phyloP scores from a whole-genome alignment of 2,113 vertebrate genomes.

The Ardeotis arabs region DNA sequence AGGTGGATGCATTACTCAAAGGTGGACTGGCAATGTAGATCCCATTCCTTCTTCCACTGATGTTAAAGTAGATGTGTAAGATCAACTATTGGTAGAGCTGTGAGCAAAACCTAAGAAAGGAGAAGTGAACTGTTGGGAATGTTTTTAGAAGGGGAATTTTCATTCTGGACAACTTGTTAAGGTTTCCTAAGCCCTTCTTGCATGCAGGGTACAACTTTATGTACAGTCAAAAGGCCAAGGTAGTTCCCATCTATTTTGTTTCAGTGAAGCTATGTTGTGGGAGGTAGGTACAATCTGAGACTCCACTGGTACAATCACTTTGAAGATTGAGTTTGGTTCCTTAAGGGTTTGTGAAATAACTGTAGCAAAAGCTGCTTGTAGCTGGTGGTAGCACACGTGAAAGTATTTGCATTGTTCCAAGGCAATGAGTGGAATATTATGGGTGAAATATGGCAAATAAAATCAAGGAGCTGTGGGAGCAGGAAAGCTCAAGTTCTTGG shows the following conservation, averaged over 20 bases:
- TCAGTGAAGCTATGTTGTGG: not conserved
- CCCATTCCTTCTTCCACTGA: not conserved
- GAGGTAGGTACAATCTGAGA: not conserved
- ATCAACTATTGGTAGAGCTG: not conserved
- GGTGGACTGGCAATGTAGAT: not conserved
- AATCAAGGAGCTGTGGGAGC: not conserved
- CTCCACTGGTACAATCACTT: not conserved
- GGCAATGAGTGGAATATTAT: not conserved
- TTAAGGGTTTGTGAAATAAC: not conserved
- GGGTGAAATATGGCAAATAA: not conserved
- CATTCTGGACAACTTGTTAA: not conserved
- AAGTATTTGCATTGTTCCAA: not conserved
- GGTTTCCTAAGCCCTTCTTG: not conserved
- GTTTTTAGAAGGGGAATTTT: not conserved
- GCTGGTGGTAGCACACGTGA: not conserved
- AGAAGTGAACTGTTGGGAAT: not conserved
- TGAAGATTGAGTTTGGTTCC: not conserved
- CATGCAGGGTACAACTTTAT: not conserved
- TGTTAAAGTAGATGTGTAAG: not conserved
- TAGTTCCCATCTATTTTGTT: not conserved
- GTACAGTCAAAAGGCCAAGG: not conserved
- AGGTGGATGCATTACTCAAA: not conserved
- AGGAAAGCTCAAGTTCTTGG: not conserved
- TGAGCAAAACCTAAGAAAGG: not conserved
- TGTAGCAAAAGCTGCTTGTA: not conserved